Percentiles rank a stretch among this genome's conserved stretches.
Evolutionary conservation across 2,888 invertebrate species (phyloP).

Genomic region (Drosophila crucigera): DNA sequence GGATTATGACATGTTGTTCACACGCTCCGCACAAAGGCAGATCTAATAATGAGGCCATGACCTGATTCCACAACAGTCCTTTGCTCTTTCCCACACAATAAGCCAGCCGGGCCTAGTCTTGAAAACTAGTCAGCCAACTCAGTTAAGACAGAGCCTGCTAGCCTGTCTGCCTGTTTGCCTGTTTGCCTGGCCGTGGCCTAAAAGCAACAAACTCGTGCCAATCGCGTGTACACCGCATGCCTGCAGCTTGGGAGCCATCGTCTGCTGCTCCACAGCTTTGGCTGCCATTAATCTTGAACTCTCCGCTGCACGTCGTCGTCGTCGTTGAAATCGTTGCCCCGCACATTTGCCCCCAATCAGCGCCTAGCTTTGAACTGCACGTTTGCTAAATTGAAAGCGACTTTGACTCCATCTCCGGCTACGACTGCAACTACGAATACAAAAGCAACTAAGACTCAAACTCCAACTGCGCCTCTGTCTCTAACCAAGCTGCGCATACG

Average conservation of each 20-base stretch:
- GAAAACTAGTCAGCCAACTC: conserved; percentile 65
- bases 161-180: conserved; percentile 12
- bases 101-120: conserved; percentile 36
- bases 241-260: conserved; percentile 65
- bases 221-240: conserved; percentile 85
- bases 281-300: conserved; percentile 76
- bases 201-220: conserved; percentile 84
- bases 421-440: conserved; percentile 22
- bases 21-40: conserved; percentile 66
- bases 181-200: conserved; percentile 43
- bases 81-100: conserved; percentile 64
- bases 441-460: conserved; percentile 26
- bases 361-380: conserved; percentile 78
- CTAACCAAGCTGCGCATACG: conserved; percentile 61
- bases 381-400: conserved; percentile 82
- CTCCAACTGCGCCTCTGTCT: conserved; percentile 37
- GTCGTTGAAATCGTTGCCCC: conserved; percentile 52
- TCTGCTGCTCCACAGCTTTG: conserved; percentile 53
- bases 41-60: conserved; percentile 78
- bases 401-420: conserved; percentile 61
- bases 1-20: conserved; percentile 77
- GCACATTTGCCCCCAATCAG: conserved; percentile 79
- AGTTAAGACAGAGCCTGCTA: conserved; percentile 17
- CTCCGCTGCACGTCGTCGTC: conserved; percentile 52
- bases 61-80: conserved; percentile 66